A percentile compares a stretch with the other conserved stretches of the same genome.
Evolutionary conservation across 2,888 invertebrate genomes (phyloP).

Genomic region (Tryphoninae sp.): DNA sequence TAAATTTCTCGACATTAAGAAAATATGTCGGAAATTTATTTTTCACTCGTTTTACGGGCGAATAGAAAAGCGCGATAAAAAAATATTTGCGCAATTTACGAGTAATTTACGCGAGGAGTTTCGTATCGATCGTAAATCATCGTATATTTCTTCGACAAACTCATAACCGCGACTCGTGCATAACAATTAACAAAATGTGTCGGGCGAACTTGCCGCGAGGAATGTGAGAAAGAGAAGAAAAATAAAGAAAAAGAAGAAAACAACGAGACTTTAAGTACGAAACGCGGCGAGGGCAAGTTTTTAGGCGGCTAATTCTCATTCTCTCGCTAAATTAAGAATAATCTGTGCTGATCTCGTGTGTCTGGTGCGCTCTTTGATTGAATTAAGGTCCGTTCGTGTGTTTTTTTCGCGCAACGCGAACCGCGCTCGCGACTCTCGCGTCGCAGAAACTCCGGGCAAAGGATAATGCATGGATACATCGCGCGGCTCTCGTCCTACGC

Average conservation of each 20-base stretch:
- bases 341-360: slow-evolving; percentile 45
- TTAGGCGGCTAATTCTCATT: slow-evolving; percentile 17
- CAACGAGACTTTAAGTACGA: not conserved
- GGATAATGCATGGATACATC: not conserved
- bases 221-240: not conserved
- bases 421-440: not conserved
- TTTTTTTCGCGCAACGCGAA: not conserved
- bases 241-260: slow-evolving; percentile 7
- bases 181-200: slow-evolving; percentile 23
- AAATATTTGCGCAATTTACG: not conserved
- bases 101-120: not conserved
- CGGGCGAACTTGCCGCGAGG: not conserved
- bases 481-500: slow-evolving; percentile 13
- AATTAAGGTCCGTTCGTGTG: slow-evolving; percentile 34
- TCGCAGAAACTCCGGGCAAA: not conserved
- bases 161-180: not conserved
- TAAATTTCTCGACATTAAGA: not conserved
- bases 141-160: not conserved
- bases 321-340: slow-evolving; percentile 46
- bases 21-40: not conserved
- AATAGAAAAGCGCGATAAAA: not conserved
- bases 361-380: slow-evolving; percentile 32
- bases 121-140: slow-evolving; percentile 9
- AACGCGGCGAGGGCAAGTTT: slow-evolving; percentile 10
- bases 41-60: not conserved